phyloP scores from a whole-genome alignment of 2,797 vertebrate species.

The Microcaecilia unicolor region DNA sequence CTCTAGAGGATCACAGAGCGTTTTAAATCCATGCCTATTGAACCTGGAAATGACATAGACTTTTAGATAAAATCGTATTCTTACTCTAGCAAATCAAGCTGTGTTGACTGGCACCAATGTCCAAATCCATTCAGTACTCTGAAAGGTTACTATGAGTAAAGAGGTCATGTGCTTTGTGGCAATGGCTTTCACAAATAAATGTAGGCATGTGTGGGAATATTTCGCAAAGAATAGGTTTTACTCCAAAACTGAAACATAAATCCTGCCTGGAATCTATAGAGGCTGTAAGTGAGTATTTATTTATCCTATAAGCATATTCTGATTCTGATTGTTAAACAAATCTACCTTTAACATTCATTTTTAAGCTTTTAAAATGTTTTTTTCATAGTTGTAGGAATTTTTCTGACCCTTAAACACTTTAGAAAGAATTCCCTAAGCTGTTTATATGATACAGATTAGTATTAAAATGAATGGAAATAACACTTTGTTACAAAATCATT shows the following conservation, averaged over 20 bases:
- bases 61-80: conserved; percentile 68
- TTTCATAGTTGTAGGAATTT: too few species aligned
- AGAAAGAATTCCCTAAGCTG: too few species aligned
- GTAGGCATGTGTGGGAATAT: conserved; percentile 68
- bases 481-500: too few species aligned
- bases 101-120: conserved; percentile 59
- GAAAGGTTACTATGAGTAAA: conserved; percentile 65
- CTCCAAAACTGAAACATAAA: conserved; percentile 49
- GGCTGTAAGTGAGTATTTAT: conserved; percentile 26
- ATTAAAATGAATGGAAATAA: too few species aligned
- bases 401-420: too few species aligned
- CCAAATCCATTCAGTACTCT: conserved; percentile 58
- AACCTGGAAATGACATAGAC: conserved; percentile 68
- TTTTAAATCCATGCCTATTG: conserved; percentile 68
- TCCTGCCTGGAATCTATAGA: conserved; percentile 46
- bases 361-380: too few species aligned
- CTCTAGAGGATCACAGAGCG: conserved; percentile 62
- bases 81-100: conserved; percentile 68
- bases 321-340: conserved; percentile 22
- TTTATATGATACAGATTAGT: too few species aligned
- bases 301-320: conserved; percentile 27
- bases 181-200: conserved; percentile 61
- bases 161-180: conserved; percentile 62
- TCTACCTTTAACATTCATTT: too few species aligned
- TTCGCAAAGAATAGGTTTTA: conserved; percentile 60